These are phyloP conservation scores for Lepisosteus osseus DNA, from an alignment of 2,113 vertebrate genomes.

Conservation along the genomic window DNA sequence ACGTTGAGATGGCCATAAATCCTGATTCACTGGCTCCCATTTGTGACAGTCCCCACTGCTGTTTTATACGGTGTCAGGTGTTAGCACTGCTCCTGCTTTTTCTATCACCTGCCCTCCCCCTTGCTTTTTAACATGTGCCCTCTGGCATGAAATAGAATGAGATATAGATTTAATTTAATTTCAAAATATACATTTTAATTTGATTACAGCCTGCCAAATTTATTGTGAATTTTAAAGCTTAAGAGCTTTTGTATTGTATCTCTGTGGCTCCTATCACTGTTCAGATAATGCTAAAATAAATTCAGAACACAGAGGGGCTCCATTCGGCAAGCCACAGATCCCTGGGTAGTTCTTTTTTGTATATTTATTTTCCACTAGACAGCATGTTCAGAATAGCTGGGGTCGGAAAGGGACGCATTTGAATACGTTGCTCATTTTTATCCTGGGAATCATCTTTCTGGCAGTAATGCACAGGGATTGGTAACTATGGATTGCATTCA, in stretches of 20 bases:
- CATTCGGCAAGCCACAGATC: neutral
- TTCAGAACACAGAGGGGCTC: neutral
- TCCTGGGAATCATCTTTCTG: neutral
- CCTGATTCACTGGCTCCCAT: constrained; percentile 24
- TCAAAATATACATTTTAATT: constrained; percentile 54
- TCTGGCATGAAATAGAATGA: no score
- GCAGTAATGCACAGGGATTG: neutral
- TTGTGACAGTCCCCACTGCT: constrained; percentile 45
- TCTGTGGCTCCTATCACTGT: neutral
- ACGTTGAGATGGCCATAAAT: constrained; percentile 52
- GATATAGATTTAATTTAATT: no score
- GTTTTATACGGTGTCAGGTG: constrained; percentile 32
- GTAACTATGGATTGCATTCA: neutral
- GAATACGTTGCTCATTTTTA: constrained; percentile 12
- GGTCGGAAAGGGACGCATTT: neutral
- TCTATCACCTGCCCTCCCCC: constrained; percentile 36
- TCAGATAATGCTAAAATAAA: neutral
- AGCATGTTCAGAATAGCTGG: constrained; percentile 8
- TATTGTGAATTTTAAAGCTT: neutral
- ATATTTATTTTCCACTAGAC: constrained; percentile 6
- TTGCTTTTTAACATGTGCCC: constrained; percentile 46
- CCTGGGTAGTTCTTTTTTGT: neutral
- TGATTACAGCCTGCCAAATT: constrained; percentile 49
- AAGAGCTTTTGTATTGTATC: neutral
- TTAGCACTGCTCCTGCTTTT: constrained; percentile 37